These are phyloP conservation scores for Chaetorhynchus papuensis DNA, from an alignment of 2,113 vertebrate genomes.

Conservation along the genomic window DNA sequence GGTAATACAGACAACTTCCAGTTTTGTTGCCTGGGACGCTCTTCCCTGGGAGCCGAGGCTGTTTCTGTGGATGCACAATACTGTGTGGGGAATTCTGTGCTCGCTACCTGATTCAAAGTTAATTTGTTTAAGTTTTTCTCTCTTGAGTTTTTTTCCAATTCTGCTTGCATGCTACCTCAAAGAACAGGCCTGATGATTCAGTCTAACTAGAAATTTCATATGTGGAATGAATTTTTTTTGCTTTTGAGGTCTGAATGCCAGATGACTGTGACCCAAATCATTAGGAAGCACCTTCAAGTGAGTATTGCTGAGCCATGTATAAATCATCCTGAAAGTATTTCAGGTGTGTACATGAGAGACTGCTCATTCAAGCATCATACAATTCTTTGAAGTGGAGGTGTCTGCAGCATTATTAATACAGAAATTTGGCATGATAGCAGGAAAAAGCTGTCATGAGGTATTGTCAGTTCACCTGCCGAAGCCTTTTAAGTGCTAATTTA, in stretches of 20 bases:
- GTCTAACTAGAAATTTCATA: background rate
- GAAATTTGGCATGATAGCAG: background rate
- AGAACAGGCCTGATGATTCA: background rate
- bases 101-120: background rate
- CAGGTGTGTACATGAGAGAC: background rate
- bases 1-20: background rate
- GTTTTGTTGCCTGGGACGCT: background rate
- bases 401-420: constrained; percentile 13
- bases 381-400: constrained; percentile 41
- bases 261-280: background rate
- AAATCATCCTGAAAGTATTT: constrained; percentile 4
- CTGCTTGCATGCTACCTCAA: background rate
- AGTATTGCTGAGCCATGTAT: background rate
- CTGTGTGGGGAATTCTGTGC: background rate
- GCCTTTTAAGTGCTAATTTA: constrained; percentile 34
- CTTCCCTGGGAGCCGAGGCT: background rate
- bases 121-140: background rate
- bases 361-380: background rate
- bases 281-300: background rate
- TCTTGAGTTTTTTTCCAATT: background rate
- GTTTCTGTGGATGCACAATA: background rate
- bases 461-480: background rate
- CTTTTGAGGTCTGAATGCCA: background rate
- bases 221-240: background rate
- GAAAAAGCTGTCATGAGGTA: background rate